phyloP scores from a whole-genome alignment of 2,888 invertebrate genomes.

The Agriopis leucophaearia region DNA sequence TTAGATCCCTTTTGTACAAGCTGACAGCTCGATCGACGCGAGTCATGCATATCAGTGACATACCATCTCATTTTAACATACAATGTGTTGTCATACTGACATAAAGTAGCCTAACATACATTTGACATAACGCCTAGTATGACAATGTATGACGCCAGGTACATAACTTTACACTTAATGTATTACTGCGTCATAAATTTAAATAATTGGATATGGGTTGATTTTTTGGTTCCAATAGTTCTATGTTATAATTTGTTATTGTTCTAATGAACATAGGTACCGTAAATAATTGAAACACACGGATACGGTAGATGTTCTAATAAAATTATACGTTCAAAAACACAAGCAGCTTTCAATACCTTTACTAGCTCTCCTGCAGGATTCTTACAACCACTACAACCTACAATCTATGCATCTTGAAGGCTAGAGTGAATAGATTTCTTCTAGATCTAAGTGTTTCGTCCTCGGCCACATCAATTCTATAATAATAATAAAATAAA shows the following conservation, averaged over 20 bases:
- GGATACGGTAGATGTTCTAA: too few relatives aligned
- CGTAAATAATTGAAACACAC: background rate
- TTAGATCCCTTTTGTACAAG: conserved; percentile 25
- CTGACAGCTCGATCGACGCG: conserved; percentile 26
- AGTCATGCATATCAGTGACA: conserved; percentile 24
- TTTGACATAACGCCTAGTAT: conserved; percentile 8
- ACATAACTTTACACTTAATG: conserved; percentile 2
- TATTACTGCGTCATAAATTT: background rate
- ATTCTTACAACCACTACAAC: too few relatives aligned
- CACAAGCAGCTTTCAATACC: too few relatives aligned
- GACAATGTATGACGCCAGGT: conserved; percentile 17
- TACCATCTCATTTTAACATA: conserved; percentile 35
- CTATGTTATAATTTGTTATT: background rate
- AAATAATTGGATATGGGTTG: background rate
- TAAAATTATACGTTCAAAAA: too few relatives aligned
- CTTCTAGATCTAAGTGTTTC: too few relatives aligned
- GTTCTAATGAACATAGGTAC: background rate
- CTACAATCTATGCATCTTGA: too few relatives aligned
- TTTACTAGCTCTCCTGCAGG: too few relatives aligned
- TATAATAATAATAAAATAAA: too few relatives aligned
- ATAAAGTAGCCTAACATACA: conserved; percentile 27
- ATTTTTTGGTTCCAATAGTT: background rate
- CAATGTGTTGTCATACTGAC: conserved; percentile 33
- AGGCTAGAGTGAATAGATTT: too few relatives aligned
- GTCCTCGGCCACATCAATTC: too few relatives aligned